Base-by-base conservation (phyloP, 2,797 vertebrate species). In the Pseudochaenichthys georgianus region DNA sequence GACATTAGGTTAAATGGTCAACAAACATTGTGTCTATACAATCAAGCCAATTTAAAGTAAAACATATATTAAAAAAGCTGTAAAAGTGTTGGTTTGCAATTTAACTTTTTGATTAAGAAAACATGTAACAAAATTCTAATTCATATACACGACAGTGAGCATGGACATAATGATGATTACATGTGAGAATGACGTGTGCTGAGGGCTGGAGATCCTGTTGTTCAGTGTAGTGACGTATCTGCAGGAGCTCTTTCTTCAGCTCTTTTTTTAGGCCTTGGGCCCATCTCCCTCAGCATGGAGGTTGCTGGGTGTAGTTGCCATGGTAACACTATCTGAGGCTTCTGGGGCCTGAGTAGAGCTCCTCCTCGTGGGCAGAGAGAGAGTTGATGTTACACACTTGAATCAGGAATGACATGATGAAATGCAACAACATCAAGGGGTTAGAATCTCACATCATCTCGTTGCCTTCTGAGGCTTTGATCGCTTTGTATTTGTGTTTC, bases 391-490 rank as follows among this genome's bases (percentile, higher is more conserved):
- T n/a, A 31, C 34, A 23, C 15, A 17, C 12, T 54, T 42, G 2
- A 66, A 58, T 16, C 17, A 11, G 41, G 16, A 1, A 73, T 68
- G 28, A 51, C 19, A 13, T 4, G 4, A 6, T 43, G n/a, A 42
- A 60, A 46, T 10, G 16, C 38, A 45, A 31, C 2, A 19, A 5
- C 12, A 48, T 5, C 7, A 34, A 19, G 53, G 65, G n/a, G 8
- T 0, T 15, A 7, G 61, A 52, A 0, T 41, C 89, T 92, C 70
- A 93, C 92, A 75, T 82, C 82, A 83, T 91, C 90, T 91, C 86
- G 2, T 50, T 85, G 53, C 48, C 73, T 50, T 84, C 81, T 1
- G 66, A 21, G 2, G 10, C 64, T 53, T 91, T 92, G 51, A 89
- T 73, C 1, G 48, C 38, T 8, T 74, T 87, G 71, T 91, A 88